Evolutionary conservation across 2,113 vertebrate genomes (phyloP), one percentile per base, ranked within the genome.

Genomic region (Ammodytes dubius): DNA sequence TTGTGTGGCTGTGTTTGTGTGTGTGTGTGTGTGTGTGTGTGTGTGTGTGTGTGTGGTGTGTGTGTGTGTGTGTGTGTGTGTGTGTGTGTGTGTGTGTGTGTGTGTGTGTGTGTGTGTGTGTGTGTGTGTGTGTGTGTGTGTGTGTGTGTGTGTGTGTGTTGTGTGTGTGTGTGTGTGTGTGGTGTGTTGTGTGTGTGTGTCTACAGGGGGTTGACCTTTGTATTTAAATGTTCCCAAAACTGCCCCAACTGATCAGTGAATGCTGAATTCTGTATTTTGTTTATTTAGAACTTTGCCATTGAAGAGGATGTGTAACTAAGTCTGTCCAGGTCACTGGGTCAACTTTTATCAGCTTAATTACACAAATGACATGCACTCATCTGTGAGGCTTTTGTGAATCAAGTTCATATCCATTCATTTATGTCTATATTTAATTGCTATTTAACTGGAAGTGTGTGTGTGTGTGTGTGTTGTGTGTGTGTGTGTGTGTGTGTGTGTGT

Each of bases 311-410:
- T 86, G 60, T 75, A 74, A 76, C 58, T 60, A 40, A 63, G 59
- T 35, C 43, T 49, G 70, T 19, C 9, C 57, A 50, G 67, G 75
- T 43, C 81, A 88, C 45, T 80, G 66, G 78, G 84, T 83, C 81
- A 71, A 14, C 85, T 79, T 49, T 42, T 67, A 86, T 88, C 80
- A 77, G 74, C 57, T 71, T 46, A 13, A 54, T 77, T 67, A 46
- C 71, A 79, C 85, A 90, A 45, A 54, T 69, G 82, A 64, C 12
- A 40, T 46, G 61, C 57, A 71, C 37, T 72, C 27, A 42, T 59
- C 39, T 64, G 11, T 50, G 27, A 77, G 14, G 19, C 61, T 53
- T 67, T 54, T 13, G 6, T 9, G 27, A 74, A 37, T 2, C 45
- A 39, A 35, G 37, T 59, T 60, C 52, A 17, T 66, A 39, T 46